These are phyloP conservation scores for Eupelmus urozonus DNA, from an alignment of 2,888 invertebrate species.

Conservation along the genomic window DNA sequence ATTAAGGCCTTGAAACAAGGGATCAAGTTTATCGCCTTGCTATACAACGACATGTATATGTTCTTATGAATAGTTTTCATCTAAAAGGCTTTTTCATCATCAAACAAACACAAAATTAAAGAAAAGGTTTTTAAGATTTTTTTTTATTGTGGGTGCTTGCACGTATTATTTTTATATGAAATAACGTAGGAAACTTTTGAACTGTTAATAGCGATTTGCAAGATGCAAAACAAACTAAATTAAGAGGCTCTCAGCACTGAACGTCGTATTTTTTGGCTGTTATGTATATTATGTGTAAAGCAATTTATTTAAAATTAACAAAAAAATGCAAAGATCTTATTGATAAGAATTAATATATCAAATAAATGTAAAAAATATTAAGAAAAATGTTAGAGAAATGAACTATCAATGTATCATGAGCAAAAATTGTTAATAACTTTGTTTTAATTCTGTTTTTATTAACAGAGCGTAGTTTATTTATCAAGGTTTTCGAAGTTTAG, in stretches of 20 bases:
- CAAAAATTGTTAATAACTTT: conserved; percentile 41
- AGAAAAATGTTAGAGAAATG: conserved; percentile 28
- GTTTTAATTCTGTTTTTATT: conserved; percentile 41
- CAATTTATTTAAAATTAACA: conserved; percentile 51
- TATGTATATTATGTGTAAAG: conserved; percentile 51
- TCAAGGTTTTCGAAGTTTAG: conserved; percentile 38
- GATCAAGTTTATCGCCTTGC: conserved; percentile 38
- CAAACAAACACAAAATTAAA: neutral
- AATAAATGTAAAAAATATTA: conserved; percentile 25
- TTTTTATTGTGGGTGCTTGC: conserved; percentile 3
- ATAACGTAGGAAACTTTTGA: conserved; percentile 16
- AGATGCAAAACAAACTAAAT: conserved; percentile 2
- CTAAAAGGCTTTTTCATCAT: conserved; percentile 13
- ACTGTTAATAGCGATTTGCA: conserved; percentile 16
- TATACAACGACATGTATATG: conserved; percentile 5
- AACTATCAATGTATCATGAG: conserved; percentile 36
- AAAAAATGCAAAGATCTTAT: conserved; percentile 43
- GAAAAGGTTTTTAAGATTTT: conserved; percentile 9
- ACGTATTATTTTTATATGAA: conserved; percentile 19
- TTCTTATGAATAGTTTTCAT: conserved; percentile 14
- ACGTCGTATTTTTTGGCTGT: conserved; percentile 53
- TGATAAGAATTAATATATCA: conserved; percentile 49
- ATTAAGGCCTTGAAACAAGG: conserved; percentile 19
- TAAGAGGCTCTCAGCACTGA: conserved; percentile 34
- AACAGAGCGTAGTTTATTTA: conserved; percentile 29